A percentile compares a stretch with the other conserved stretches of the same genome.
These are phyloP conservation scores for Hippocampus zosterae DNA, from an alignment of 2,113 vertebrate species.

Conservation along the genomic window DNA sequence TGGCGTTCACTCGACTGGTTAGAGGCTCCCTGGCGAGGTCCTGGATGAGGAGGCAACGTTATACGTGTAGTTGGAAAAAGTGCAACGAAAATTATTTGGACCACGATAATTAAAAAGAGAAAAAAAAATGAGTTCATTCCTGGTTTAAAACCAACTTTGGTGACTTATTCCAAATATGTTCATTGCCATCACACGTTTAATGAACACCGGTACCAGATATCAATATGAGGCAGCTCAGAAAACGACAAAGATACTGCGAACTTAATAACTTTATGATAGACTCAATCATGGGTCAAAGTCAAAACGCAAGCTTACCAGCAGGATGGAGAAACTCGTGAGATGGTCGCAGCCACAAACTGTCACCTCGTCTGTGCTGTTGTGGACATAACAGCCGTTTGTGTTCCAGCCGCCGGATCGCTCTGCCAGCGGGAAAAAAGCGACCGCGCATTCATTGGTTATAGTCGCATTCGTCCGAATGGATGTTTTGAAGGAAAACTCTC, in stretches of 20 bases:
- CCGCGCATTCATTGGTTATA: not conserved
- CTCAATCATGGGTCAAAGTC: not conserved
- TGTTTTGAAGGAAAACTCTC: slow-evolving; percentile 48
- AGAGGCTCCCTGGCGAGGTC: slow-evolving; percentile 69
- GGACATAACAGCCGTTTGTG: slow-evolving; percentile 75
- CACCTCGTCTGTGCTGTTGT: slow-evolving; percentile 71
- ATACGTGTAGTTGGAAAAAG: not conserved
- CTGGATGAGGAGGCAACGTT: slow-evolving; percentile 56
- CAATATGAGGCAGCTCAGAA: too few relatives aligned
- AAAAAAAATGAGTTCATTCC: too few relatives aligned
- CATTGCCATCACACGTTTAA: too few relatives aligned
- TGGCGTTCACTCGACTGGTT: slow-evolving; percentile 62
- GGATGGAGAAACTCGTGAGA: slow-evolving; percentile 90
- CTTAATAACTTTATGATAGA: too few relatives aligned
- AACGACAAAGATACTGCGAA: too few relatives aligned
- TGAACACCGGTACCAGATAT: too few relatives aligned
- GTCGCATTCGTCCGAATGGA: not conserved
- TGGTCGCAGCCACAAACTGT: slow-evolving; percentile 88
- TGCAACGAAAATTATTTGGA: too few relatives aligned
- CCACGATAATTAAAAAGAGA: too few relatives aligned
- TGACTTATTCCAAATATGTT: too few relatives aligned
- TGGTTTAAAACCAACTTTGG: too few relatives aligned
- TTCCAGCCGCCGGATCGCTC: slow-evolving; percentile 85
- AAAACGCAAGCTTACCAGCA: slow-evolving; percentile 75
- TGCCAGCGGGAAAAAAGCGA: slow-evolving; percentile 44